Evolutionary conservation across 2,113 vertebrate genomes (phyloP).

Genomic region (Malurus cyaneus): DNA sequence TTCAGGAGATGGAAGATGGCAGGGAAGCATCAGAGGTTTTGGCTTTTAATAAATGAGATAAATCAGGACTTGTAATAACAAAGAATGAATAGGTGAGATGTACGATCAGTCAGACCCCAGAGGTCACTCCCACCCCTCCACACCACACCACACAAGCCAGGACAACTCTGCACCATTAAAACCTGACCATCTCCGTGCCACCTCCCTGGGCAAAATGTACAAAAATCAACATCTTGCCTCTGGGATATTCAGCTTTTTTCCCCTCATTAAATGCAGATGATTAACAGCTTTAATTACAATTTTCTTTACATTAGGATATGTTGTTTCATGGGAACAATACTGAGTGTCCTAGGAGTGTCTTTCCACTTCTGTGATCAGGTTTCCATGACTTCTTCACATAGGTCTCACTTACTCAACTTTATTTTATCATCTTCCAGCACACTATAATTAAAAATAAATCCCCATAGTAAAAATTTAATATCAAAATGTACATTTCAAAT

Average conservation of each 20-base stretch:
- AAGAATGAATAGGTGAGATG: background rate
- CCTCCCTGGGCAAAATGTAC: background rate
- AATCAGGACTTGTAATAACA: background rate
- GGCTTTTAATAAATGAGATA: background rate
- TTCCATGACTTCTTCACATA: slow-evolving; percentile 53
- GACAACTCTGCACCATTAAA: background rate
- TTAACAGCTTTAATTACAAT: slow-evolving; percentile 64
- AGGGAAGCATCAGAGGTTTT: background rate
- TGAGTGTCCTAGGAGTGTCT: slow-evolving; percentile 39
- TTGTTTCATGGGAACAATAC: slow-evolving; percentile 37
- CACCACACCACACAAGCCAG: rapidly evolving
- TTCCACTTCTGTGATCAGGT: slow-evolving; percentile 28
- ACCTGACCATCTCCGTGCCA: background rate
- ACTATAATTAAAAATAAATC: slow-evolving; percentile 67
- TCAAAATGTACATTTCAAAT: slow-evolving; percentile 45
- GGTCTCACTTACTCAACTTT: slow-evolving; percentile 54
- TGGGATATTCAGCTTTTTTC: background rate
- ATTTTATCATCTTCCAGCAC: slow-evolving; percentile 45
- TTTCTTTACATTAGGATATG: slow-evolving; percentile 56
- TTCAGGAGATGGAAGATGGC: background rate
- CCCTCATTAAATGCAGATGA: slow-evolving; percentile 42
- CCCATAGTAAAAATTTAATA: slow-evolving; percentile 42
- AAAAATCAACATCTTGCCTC: background rate
- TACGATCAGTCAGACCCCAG: background rate
- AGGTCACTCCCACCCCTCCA: rapidly evolving